Conservation (phyloP, 2,797 vertebrate genomes). For the Lepus oiostolus region DNA sequence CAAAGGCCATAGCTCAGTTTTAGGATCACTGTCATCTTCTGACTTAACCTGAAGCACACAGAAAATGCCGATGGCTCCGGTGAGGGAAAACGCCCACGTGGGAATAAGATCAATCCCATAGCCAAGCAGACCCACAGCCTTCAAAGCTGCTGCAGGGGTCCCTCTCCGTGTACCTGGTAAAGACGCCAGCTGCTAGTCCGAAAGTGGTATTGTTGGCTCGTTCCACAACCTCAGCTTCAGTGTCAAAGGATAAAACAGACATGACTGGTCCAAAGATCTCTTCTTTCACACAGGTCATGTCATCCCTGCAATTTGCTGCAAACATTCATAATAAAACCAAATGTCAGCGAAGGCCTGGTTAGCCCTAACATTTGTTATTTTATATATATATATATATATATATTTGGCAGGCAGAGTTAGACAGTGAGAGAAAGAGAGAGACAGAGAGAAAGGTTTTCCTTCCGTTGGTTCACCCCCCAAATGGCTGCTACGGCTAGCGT, state of each 20-base stretch:
- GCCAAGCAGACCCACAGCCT: fast-evolving
- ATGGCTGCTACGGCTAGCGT: too few species aligned
- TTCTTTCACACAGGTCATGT: slow-evolving; percentile 97
- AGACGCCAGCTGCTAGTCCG: slow-evolving; percentile 97
- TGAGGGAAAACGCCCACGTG: not conserved
- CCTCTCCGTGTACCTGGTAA: slow-evolving; percentile 92
- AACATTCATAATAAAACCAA: not conserved
- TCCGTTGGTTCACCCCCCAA: too few species aligned
- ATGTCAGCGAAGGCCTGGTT: not conserved
- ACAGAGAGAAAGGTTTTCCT: too few species aligned
- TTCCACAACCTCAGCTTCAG: slow-evolving; percentile 94
- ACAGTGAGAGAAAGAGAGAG: too few species aligned
- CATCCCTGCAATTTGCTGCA: slow-evolving; percentile 95
- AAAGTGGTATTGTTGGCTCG: slow-evolving; percentile 95
- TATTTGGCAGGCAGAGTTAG: too few species aligned
- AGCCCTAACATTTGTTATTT: too few species aligned
- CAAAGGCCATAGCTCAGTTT: not conserved
- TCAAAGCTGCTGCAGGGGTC: not conserved
- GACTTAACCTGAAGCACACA: not conserved
- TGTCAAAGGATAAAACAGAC: slow-evolving; percentile 96
- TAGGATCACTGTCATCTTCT: not conserved
- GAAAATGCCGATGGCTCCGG: not conserved
- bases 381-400: too few species aligned
- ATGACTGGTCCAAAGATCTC: slow-evolving; percentile 99
- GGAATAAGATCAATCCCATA: fast-evolving